A percentile compares a stretch with the other conserved stretches of the same genome.
These are phyloP conservation scores for Caenorhabditis japonica DNA, from an alignment of 2,888 invertebrate species.

Conservation along the genomic window DNA sequence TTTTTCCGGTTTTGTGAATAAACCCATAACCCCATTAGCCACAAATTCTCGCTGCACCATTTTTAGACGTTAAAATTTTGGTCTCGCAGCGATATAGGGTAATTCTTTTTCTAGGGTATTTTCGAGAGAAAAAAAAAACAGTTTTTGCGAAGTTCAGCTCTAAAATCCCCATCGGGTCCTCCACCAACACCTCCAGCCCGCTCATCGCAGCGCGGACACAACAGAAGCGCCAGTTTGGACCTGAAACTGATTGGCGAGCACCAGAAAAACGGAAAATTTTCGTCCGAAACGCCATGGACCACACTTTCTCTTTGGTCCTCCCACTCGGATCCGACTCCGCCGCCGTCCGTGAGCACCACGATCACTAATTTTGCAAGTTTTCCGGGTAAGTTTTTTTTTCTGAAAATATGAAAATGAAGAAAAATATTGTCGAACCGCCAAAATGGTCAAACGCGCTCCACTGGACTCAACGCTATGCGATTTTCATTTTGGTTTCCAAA, in stretches of 20 bases:
- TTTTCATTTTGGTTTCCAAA: no score
- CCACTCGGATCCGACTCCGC: slow-evolving; percentile 24
- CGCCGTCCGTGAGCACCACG: slow-evolving; percentile 15
- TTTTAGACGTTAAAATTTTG: no score
- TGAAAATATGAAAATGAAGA: not conserved
- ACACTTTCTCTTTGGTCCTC: slow-evolving; percentile 36
- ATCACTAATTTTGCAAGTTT: slow-evolving; percentile 37
- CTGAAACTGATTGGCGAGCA: slow-evolving; percentile 60
- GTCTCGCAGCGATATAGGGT: no score
- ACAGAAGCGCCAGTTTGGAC: slow-evolving; percentile 73
- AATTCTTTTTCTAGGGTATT: no score
- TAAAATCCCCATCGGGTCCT: slow-evolving; percentile 70
- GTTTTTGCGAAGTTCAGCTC: slow-evolving; percentile 9
- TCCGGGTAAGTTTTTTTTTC: slow-evolving; percentile 8
- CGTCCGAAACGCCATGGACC: slow-evolving; percentile 4
- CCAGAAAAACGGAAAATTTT: slow-evolving; percentile 1
- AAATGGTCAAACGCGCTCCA: no score
- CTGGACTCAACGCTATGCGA: no score
- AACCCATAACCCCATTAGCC: no score
- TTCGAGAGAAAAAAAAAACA: no score
- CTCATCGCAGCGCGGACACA: slow-evolving; percentile 68
- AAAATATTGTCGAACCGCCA: no score
- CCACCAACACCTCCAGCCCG: slow-evolving; percentile 75
- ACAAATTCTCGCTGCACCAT: no score
- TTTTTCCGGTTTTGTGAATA: no score